Conservation (phyloP, 2,113 vertebrate species). For the Beaufortia kweichowensis region DNA sequence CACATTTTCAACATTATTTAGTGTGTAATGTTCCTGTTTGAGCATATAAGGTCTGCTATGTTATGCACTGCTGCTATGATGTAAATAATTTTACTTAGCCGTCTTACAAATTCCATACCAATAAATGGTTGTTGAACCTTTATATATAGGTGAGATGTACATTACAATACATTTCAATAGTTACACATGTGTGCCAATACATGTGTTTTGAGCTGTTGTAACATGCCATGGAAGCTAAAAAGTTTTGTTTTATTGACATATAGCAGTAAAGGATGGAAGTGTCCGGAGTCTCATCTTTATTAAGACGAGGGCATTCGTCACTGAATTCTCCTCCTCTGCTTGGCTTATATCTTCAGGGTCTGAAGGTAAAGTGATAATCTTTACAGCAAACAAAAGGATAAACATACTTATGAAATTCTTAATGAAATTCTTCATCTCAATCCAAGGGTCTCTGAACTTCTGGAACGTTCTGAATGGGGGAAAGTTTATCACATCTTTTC, state of each 20-base stretch:
- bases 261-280: slow-evolving; percentile 63
- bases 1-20: too few species aligned
- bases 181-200: neutral
- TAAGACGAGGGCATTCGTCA: slow-evolving; percentile 52
- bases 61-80: too few species aligned
- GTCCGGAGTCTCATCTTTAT: slow-evolving; percentile 69
- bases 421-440: neutral
- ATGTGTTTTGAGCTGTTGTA: neutral
- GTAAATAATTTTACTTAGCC: too few species aligned
- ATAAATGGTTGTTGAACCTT: too few species aligned
- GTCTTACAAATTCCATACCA: too few species aligned
- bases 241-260: neutral
- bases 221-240: neutral
- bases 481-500: slow-evolving; percentile 66
- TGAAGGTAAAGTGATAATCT: slow-evolving; percentile 61
- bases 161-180: too few species aligned
- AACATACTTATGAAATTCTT: too few species aligned
- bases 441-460: slow-evolving; percentile 67
- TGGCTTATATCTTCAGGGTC: slow-evolving; percentile 69
- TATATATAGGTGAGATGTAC: too few species aligned
- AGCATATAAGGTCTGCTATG: too few species aligned
- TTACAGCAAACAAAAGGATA: neutral
- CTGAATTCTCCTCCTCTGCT: slow-evolving; percentile 55
- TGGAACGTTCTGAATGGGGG: slow-evolving; percentile 70
- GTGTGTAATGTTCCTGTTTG: too few species aligned